phyloP scores from a whole-genome alignment of 2,113 vertebrate genomes.

The Pterocles orientalis region DNA sequence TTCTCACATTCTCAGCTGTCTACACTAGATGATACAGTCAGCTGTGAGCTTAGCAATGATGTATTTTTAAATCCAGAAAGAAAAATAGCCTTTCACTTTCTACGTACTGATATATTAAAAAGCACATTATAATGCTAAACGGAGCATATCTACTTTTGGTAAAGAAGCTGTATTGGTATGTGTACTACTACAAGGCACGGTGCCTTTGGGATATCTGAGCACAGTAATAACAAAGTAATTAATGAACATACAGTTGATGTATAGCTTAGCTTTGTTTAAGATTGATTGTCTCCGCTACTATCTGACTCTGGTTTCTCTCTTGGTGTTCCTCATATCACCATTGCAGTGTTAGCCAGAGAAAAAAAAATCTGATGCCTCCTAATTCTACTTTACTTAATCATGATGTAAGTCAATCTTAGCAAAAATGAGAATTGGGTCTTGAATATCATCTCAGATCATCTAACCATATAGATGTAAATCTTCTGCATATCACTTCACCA shows the following conservation, averaged over 20 bases:
- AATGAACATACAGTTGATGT: neutral
- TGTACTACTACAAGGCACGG: neutral
- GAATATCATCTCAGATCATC: neutral
- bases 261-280: neutral
- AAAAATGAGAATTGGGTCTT: neutral
- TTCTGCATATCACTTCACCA: neutral
- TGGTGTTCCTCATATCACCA: neutral
- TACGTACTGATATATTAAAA: neutral
- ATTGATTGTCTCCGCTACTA: neutral
- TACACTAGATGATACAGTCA: neutral
- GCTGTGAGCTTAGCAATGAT: neutral
- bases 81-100: neutral
- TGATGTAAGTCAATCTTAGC: neutral
- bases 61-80: constrained; percentile 5
- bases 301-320: neutral
- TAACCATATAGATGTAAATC: neutral
- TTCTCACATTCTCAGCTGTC: constrained; percentile 21
- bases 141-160: neutral
- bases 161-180: neutral
- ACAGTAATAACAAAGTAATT: neutral
- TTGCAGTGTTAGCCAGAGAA: neutral
- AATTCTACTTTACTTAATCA: neutral
- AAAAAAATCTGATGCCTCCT: neutral
- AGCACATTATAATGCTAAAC: neutral
- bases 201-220: neutral